Conservation (phyloP, 2,113 vertebrate species). For the Plestiodon gilberti region DNA sequence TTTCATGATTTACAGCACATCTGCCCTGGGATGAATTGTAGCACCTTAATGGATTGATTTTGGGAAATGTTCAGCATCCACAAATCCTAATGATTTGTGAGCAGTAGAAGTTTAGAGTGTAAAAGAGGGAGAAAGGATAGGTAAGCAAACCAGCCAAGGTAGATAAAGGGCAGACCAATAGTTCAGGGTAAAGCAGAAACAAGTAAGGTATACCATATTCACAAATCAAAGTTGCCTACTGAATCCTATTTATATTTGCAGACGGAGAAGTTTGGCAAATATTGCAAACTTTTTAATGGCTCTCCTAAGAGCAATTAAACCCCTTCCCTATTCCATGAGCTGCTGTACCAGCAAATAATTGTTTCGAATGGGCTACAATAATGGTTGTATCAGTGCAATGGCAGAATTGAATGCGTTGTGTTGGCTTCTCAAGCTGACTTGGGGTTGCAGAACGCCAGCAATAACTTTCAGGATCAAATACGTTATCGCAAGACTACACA, state of each 20-base stretch:
- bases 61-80: constrained; percentile 14
- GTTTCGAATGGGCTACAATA: not conserved
- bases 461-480: not conserved
- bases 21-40: not conserved
- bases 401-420: not conserved
- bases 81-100: constrained; percentile 14
- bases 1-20: not conserved
- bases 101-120: not conserved
- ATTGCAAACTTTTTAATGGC: not conserved
- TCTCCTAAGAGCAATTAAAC: constrained; percentile 15
- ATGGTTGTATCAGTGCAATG: not conserved
- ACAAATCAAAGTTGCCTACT: constrained; percentile 26
- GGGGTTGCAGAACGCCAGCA: not conserved
- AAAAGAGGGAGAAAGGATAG: not conserved
- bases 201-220: not conserved
- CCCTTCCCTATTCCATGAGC: not conserved
- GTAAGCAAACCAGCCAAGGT: constrained; percentile 5
- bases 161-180: not conserved
- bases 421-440: not conserved
- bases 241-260: constrained; percentile 20
- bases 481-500: not conserved
- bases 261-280: constrained; percentile 10
- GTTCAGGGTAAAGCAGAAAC: not conserved
- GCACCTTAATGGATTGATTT: constrained; percentile 11
- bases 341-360: constrained; percentile 12